phyloP scores from a whole-genome alignment of 2,888 invertebrate genomes.

The Hydropsyche betteni region DNA sequence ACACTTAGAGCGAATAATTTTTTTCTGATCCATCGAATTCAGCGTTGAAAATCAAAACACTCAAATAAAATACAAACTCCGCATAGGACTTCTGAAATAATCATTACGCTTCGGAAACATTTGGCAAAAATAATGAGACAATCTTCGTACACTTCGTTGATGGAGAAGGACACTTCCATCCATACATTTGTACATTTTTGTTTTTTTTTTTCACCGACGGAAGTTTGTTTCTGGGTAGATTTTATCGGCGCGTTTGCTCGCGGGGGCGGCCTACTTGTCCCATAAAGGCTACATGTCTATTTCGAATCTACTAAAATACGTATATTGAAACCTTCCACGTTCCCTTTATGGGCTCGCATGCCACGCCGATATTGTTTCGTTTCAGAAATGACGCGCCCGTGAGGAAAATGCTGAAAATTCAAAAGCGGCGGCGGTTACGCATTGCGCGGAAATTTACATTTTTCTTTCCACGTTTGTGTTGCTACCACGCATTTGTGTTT shows the following conservation, averaged over 20 bases:
- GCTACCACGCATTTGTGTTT: background rate
- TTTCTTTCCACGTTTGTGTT: slow-evolving; percentile 12
- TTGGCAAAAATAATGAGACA: slow-evolving; percentile 5
- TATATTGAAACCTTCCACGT: slow-evolving; percentile 43
- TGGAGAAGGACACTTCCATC: background rate
- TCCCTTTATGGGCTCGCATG: slow-evolving; percentile 47
- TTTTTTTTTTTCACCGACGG: slow-evolving; percentile 1
- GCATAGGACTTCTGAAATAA: too few species aligned
- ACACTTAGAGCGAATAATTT: too few species aligned
- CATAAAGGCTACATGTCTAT: slow-evolving; percentile 37
- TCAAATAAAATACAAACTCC: too few species aligned
- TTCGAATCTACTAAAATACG: slow-evolving; percentile 39
- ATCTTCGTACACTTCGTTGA: background rate
- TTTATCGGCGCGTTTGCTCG: slow-evolving; percentile 32
- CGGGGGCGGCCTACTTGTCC: slow-evolving; percentile 29
- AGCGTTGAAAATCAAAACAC: too few species aligned
- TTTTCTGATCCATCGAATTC: too few species aligned
- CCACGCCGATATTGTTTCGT: slow-evolving; percentile 48
- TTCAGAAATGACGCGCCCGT: slow-evolving; percentile 40
- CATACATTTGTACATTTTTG: background rate
- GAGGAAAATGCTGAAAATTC: slow-evolving; percentile 46
- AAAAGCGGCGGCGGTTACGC: slow-evolving; percentile 50
- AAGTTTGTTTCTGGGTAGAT: slow-evolving; percentile 34
- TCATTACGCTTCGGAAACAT: background rate
- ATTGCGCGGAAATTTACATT: slow-evolving; percentile 47